These are phyloP conservation scores for Lasioglossum pauxillum DNA, from an alignment of 2,888 invertebrate genomes.

Conservation along the genomic window DNA sequence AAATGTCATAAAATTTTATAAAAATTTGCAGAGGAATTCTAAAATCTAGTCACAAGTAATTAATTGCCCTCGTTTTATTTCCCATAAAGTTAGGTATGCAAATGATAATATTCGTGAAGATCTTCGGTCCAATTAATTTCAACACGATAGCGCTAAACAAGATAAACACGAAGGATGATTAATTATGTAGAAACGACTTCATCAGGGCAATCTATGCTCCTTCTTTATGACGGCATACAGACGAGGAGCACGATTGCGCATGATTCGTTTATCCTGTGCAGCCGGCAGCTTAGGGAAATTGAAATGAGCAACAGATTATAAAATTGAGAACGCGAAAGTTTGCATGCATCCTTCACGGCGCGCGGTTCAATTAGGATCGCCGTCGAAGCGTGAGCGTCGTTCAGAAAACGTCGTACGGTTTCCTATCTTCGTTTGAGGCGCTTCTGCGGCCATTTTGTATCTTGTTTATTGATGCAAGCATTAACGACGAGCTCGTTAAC, in stretches of 20 bases:
- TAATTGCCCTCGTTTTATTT: background rate
- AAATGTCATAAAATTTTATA: background rate
- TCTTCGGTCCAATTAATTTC: background rate
- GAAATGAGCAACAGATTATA: conserved; percentile 4
- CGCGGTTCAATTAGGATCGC: background rate
- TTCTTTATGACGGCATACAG: background rate
- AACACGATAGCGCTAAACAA: background rate
- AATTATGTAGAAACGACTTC: background rate
- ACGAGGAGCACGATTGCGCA: background rate
- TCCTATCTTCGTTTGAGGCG: background rate
- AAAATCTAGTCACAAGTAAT: background rate
- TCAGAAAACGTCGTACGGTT: background rate
- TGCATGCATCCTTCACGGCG: background rate
- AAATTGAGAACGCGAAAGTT: conserved; percentile 1
- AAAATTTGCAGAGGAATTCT: background rate
- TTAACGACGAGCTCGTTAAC: background rate
- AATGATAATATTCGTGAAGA: background rate
- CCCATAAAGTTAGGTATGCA: background rate
- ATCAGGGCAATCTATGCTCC: background rate
- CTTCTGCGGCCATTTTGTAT: background rate
- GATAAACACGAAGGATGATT: background rate
- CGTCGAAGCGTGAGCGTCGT: background rate
- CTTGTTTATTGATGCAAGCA: background rate
- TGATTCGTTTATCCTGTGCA: background rate
- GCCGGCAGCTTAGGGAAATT: background rate